Conservation (phyloP, 2,113 vertebrate species). For the Zosterops pallidus region DNA sequence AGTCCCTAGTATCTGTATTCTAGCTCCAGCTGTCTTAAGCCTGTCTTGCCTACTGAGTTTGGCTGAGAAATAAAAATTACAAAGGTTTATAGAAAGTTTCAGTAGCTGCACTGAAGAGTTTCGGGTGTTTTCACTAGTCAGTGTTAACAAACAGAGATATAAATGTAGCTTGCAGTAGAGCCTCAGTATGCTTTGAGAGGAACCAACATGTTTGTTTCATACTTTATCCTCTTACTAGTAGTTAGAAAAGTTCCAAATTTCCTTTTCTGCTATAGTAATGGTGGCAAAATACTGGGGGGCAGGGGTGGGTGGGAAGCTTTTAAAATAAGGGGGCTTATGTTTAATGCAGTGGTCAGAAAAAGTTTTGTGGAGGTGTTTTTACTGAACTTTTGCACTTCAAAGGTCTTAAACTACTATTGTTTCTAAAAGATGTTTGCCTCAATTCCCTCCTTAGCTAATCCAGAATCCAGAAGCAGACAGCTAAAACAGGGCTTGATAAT, state of each 20-base stretch:
- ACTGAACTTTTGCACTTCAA: background rate
- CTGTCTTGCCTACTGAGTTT: background rate
- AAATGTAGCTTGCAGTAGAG: background rate
- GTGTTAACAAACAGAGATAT: background rate
- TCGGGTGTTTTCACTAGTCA: background rate
- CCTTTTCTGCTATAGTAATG: background rate
- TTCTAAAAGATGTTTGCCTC: background rate
- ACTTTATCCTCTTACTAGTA: background rate
- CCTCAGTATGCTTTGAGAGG: background rate
- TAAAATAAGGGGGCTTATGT: background rate
- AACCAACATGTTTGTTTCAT: background rate
- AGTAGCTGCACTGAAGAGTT: background rate
- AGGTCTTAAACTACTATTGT: background rate
- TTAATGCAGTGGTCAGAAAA: background rate
- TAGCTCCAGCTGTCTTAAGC: background rate
- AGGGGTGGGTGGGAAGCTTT: background rate
- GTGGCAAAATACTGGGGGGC: background rate
- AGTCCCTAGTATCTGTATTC: background rate
- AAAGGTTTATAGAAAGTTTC: background rate
- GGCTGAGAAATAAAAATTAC: background rate
- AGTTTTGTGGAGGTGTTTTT: fast-evolving
- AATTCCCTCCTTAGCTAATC: background rate
- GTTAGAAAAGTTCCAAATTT: background rate
- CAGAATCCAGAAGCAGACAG: background rate
- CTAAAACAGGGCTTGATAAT: background rate